A percentile compares a stretch with the other conserved stretches of the same genome.
phyloP scores from a whole-genome alignment of 2,888 invertebrate species.

The Phaonia tiefii region DNA sequence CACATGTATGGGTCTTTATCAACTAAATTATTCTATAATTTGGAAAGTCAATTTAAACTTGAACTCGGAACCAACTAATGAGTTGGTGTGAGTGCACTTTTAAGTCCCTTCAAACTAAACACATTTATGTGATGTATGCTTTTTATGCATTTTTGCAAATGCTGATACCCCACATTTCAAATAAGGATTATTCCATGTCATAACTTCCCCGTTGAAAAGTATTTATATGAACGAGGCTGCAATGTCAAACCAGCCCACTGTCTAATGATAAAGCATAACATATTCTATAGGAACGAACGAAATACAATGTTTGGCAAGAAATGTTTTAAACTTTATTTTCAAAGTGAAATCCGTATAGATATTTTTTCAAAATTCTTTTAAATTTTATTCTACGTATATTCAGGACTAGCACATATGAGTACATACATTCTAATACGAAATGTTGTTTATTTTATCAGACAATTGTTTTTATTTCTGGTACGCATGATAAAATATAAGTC shows the following conservation, averaged over 20 bases:
- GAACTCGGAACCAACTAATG: no score
- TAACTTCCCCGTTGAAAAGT: no score
- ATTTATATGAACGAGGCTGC: no score
- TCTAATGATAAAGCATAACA: background rate
- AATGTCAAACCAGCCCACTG: background rate
- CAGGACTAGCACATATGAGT: background rate
- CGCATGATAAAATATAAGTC: background rate
- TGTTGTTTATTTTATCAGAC: background rate
- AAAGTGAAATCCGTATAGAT: background rate
- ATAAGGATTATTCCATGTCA: no score
- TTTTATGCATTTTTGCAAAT: no score
- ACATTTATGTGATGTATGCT: no score
- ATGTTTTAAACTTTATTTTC: constrained; percentile 1
- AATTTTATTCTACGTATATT: background rate
- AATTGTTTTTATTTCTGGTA: background rate
- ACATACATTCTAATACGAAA: background rate
- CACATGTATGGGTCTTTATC: no score
- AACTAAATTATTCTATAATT: no score
- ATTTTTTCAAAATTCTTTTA: background rate
- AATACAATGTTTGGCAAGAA: background rate
- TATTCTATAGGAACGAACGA: background rate
- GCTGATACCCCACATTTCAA: no score
- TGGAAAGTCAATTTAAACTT: no score
- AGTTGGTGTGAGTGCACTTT: no score
- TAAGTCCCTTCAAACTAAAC: no score